Conservation (phyloP, 2,888 invertebrate genomes). For the Sicus ferrugineus region DNA sequence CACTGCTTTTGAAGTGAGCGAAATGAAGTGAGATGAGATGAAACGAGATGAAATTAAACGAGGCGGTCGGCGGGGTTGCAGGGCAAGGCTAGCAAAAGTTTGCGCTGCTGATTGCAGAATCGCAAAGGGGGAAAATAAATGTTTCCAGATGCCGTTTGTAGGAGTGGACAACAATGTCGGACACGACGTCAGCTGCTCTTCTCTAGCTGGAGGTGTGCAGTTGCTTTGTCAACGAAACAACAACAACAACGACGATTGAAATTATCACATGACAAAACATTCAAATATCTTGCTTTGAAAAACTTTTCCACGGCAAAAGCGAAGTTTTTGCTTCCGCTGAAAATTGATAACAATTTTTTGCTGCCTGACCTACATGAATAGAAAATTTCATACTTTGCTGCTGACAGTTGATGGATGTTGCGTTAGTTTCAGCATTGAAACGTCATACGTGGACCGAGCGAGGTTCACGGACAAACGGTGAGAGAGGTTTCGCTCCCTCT, state of each 20-base stretch:
- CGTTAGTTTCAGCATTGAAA: constrained; percentile 1
- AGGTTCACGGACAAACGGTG: no score
- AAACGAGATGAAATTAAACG: constrained; percentile 18
- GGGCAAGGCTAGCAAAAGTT: neutral
- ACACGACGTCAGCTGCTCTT: neutral
- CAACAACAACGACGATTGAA: neutral
- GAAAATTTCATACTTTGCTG: neutral
- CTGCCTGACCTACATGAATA: neutral
- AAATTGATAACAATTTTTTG: constrained; percentile 11
- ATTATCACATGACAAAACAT: neutral
- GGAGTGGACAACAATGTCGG: neutral
- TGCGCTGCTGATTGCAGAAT: neutral
- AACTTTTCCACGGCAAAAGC: neutral
- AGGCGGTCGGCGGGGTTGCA: neutral
- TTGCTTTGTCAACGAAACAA: neutral
- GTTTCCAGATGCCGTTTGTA: neutral
- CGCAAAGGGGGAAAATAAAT: neutral
- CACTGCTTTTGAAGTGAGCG: constrained; percentile 2
- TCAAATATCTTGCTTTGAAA: neutral
- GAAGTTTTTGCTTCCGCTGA: neutral
- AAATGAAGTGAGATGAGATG: constrained; percentile 11
- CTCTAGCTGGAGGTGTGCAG: neutral
- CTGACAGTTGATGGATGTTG: neutral
- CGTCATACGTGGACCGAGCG: neutral
- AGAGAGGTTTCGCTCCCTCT: no score